Evolutionary conservation across 2,113 vertebrate genomes (phyloP).

Genomic region (Cynocephalus volans): DNA sequence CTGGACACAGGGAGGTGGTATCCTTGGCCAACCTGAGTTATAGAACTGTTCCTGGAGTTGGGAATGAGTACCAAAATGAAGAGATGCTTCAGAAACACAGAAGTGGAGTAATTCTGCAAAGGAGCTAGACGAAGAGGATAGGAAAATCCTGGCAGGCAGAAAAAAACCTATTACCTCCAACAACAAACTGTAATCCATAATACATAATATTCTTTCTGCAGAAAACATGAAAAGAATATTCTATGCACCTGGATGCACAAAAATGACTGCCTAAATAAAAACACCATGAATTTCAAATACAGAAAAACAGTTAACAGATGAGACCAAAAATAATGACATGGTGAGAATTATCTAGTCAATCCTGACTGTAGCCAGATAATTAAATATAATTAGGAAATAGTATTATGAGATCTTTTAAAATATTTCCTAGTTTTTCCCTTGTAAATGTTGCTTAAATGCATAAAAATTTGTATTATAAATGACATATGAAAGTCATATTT

Average conservation of each 20-base stretch:
- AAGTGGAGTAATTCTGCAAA: background rate
- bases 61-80: background rate
- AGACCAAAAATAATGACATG: background rate
- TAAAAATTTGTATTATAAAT: background rate
- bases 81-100: background rate
- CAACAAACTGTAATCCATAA: background rate
- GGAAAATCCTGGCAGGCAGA: background rate
- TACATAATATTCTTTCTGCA: background rate
- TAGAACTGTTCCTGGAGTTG: background rate
- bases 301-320: background rate
- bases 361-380: background rate
- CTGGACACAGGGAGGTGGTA: background rate
- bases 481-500: background rate
- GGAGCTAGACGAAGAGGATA: background rate
- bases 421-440: background rate
- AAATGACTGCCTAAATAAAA: background rate
- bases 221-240: background rate
- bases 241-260: background rate
- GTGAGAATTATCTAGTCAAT: background rate
- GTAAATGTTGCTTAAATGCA: constrained; percentile 11
- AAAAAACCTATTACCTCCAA: background rate
- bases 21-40: background rate
- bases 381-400: background rate
- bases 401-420: background rate
- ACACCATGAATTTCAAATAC: background rate